A percentile compares a stretch with the other conserved stretches of the same genome.
phyloP scores from a whole-genome alignment of 1,140 invertebrate genomes.

The Dreissena polymorpha region DNA sequence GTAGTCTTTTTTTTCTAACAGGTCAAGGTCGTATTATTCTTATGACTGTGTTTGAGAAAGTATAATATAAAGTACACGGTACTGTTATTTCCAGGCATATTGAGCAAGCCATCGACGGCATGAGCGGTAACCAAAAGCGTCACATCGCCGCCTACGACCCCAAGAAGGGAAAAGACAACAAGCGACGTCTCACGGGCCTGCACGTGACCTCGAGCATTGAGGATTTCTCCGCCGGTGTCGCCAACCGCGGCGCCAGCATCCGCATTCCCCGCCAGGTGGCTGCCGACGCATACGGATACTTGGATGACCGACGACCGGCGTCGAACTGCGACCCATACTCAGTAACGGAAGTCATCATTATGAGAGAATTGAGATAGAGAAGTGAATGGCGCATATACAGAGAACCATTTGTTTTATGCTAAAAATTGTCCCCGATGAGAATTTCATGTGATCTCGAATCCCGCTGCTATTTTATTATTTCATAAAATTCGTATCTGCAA shows the following conservation, averaged over 20 bases:
- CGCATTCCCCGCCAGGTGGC: slow-evolving; percentile 85
- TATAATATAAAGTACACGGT: too few relatives aligned
- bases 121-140: slow-evolving; percentile 90
- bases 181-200: slow-evolving; percentile 80
- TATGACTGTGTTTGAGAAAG: too few relatives aligned
- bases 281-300: slow-evolving; percentile 90
- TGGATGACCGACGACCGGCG: slow-evolving; percentile 95
- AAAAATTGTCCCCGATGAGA: too few relatives aligned
- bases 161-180: slow-evolving; percentile 81
- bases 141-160: slow-evolving; percentile 96
- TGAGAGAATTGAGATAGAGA: slow-evolving; percentile 62
- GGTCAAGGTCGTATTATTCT: too few relatives aligned
- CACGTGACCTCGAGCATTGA: slow-evolving; percentile 80
- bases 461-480: too few relatives aligned
- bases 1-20: too few relatives aligned
- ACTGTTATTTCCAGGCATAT: slow-evolving; percentile 74
- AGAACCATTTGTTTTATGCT: too few relatives aligned
- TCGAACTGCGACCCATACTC: slow-evolving; percentile 96
- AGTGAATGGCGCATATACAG: too few relatives aligned
- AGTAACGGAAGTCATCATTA: slow-evolving; percentile 76
- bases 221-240: slow-evolving; percentile 80
- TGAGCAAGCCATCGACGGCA: slow-evolving; percentile 85
- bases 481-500: too few relatives aligned
- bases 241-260: slow-evolving; percentile 81
- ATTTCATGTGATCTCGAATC: too few relatives aligned